Conservation (phyloP, 2,888 invertebrate genomes). For the Lottia gigantea region DNA sequence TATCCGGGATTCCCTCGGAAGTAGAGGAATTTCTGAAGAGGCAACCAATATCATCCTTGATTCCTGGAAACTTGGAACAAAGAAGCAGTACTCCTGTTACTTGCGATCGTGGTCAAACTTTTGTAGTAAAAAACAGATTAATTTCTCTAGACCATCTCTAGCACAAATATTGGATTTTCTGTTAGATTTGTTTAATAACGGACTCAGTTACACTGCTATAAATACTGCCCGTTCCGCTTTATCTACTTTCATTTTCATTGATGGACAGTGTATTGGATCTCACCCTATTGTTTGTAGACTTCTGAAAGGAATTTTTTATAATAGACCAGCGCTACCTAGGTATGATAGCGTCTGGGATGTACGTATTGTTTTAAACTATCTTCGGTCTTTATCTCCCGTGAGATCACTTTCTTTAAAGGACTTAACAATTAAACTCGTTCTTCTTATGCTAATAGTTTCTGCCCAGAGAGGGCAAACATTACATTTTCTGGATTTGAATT, state of each 20-base stretch:
- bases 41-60: constrained; percentile 24
- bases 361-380: background rate
- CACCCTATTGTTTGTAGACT: constrained; percentile 25
- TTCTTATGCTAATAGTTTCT: background rate
- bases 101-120: constrained; percentile 28
- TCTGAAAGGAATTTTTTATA: constrained; percentile 26
- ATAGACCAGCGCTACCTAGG: constrained; percentile 26
- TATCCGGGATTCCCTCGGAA: constrained; percentile 27
- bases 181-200: constrained; percentile 13
- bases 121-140: constrained; percentile 25
- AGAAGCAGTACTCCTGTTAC: constrained; percentile 25
- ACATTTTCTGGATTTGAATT: background rate
- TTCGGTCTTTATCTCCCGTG: too few relatives aligned
- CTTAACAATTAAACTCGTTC: too few relatives aligned
- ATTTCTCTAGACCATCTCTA: constrained; percentile 29
- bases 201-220: constrained; percentile 26
- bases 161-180: constrained; percentile 22
- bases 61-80: constrained; percentile 32
- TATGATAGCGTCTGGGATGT: constrained; percentile 33
- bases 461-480: background rate
- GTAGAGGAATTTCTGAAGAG: constrained; percentile 21
- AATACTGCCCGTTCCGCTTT: constrained; percentile 25
- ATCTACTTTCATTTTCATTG: constrained; percentile 12
- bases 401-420: too few relatives aligned
- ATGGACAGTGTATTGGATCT: background rate